These are phyloP conservation scores for Malurus splendens DNA, from an alignment of 2,797 vertebrate genomes.

Conservation along the genomic window DNA sequence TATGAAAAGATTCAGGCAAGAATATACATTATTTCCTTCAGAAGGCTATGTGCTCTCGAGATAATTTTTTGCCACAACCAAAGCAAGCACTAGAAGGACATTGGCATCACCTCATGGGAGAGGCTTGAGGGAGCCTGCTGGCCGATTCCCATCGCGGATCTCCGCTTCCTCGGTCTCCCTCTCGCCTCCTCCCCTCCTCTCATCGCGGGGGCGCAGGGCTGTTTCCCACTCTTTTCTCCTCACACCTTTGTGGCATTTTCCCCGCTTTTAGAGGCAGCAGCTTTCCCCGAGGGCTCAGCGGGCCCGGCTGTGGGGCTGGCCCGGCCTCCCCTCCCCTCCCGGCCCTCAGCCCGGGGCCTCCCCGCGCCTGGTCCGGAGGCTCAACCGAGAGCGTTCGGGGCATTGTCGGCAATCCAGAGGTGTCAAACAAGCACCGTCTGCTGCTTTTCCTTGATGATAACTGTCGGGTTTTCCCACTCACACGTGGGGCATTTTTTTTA, in stretches of 20 bases:
- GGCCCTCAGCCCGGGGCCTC: fast-evolving
- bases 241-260: fast-evolving
- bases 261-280: too few species aligned
- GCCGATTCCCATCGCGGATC: fast-evolving
- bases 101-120: not conserved
- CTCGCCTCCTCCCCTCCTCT: not conserved
- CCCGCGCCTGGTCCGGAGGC: fast-evolving
- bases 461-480: fast-evolving
- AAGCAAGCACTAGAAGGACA: not conserved
- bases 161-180: not conserved
- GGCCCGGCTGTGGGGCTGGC: fast-evolving
- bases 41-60: not conserved
- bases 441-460: not conserved
- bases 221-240: not conserved
- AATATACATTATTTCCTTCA: not conserved
- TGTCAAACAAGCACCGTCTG: fast-evolving
- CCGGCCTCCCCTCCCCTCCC: fast-evolving
- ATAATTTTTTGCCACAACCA: not conserved
- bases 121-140: not conserved
- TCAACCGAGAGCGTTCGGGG: fast-evolving
- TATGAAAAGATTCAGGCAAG: not conserved
- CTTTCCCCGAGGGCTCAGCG: not conserved
- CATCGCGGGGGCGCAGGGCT: fast-evolving
- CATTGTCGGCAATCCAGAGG: fast-evolving
- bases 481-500: not conserved